These are phyloP conservation scores for Axis porcinus DNA, from an alignment of 2,113 vertebrate species.

Conservation along the genomic window DNA sequence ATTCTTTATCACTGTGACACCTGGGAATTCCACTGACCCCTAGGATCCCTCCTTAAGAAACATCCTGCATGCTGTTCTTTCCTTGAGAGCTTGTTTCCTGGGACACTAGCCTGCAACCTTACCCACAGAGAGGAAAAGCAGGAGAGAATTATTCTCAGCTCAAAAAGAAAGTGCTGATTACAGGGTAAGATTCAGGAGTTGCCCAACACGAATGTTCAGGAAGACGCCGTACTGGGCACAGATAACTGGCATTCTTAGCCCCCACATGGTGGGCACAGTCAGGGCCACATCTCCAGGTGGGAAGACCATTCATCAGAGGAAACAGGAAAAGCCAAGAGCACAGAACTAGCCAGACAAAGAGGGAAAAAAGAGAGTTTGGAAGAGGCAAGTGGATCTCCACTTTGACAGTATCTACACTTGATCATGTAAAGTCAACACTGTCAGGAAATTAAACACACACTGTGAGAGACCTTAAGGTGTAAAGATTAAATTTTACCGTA, in stretches of 20 bases:
- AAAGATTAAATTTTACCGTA: neutral
- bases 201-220: accelerated
- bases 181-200: neutral
- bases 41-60: neutral
- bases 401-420: neutral
- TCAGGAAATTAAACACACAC: neutral
- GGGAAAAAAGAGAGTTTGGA: neutral
- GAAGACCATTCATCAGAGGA: neutral
- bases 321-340: neutral
- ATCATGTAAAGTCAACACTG: neutral
- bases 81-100: neutral
- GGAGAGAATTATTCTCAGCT: neutral
- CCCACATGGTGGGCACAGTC: neutral
- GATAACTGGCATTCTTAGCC: neutral
- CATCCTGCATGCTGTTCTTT: accelerated
- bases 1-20: neutral
- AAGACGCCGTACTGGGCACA: neutral
- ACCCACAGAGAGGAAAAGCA: neutral
- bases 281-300: neutral
- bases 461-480: neutral
- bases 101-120: neutral
- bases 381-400: neutral
- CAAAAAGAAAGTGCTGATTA: neutral
- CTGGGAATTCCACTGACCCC: neutral
- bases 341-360: neutral